Percentiles rank a stretch among this genome's conserved stretches.
These are phyloP conservation scores for Fundulus diaphanus DNA, from an alignment of 2,797 vertebrate genomes.

Conservation along the genomic window DNA sequence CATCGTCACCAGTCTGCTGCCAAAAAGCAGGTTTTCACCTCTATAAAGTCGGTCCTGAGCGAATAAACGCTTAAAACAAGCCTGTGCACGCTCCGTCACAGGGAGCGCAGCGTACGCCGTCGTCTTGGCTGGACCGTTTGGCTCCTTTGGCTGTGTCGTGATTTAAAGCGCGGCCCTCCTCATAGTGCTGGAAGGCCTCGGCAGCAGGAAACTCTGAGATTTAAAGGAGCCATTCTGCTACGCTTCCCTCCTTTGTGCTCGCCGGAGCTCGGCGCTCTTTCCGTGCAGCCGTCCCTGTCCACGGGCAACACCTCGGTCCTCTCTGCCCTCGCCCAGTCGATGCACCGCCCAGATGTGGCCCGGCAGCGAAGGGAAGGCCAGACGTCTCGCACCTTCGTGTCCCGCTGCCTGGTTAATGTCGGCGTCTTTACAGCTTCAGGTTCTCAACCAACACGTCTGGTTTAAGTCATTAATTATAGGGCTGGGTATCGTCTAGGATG, in stretches of 20 bases:
- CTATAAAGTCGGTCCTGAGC: not conserved
- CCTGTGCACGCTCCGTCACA: not conserved
- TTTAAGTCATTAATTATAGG: no score
- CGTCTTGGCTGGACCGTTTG: not conserved
- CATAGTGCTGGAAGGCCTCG: conserved; percentile 16
- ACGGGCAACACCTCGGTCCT: no score
- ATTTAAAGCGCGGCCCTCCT: conserved; percentile 17
- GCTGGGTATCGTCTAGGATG: no score
- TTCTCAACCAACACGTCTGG: no score
- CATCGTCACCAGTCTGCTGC: not conserved
- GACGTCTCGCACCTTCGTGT: not conserved
- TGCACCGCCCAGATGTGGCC: not conserved
- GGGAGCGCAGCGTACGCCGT: not conserved
- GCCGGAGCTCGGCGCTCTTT: not conserved
- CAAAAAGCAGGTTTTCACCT: not conserved
- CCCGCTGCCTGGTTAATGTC: no score
- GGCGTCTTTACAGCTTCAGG: no score
- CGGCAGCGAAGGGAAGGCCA: not conserved
- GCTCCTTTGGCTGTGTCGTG: conserved; percentile 3
- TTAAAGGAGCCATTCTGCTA: not conserved
- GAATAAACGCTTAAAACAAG: not conserved
- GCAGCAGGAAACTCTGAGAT: conserved; percentile 8
- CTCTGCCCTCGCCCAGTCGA: not conserved
- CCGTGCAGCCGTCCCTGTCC: no score
- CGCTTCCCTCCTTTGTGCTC: conserved; percentile 21